Conservation (phyloP, 2,113 vertebrate genomes). For the Numida meleagris region DNA sequence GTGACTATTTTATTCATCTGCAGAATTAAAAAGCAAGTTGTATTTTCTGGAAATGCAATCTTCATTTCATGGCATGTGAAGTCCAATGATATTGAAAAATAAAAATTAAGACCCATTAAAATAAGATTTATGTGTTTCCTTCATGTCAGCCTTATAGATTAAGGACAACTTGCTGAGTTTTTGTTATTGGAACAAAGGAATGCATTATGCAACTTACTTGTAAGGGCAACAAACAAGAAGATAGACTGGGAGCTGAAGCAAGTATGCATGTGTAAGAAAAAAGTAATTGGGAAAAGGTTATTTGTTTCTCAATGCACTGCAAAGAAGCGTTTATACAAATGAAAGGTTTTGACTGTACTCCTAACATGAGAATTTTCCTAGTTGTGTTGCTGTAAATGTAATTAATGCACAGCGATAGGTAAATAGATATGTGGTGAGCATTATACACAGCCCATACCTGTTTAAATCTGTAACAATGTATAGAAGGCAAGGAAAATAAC, state of each 20-base stretch:
- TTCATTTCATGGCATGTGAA: background rate
- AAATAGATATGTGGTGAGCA: accelerated
- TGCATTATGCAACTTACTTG: background rate
- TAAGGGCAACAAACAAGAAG: background rate
- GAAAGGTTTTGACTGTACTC: background rate
- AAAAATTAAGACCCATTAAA: background rate
- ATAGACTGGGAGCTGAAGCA: background rate
- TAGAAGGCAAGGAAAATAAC: background rate
- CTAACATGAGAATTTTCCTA: background rate
- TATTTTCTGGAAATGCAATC: background rate
- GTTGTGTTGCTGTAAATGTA: background rate
- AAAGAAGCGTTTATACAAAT: background rate
- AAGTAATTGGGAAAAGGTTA: background rate
- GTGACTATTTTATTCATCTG: background rate
- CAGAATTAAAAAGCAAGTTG: background rate
- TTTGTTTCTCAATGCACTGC: background rate
- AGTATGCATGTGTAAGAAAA: background rate
- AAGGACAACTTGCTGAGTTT: background rate
- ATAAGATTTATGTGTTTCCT: background rate
- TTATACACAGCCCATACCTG: background rate
- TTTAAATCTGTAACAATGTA: background rate
- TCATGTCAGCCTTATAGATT: background rate
- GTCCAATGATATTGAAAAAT: background rate
- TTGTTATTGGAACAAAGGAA: background rate
- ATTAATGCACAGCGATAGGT: background rate